Conservation (phyloP, 2,113 vertebrate genomes). For the Cavia aperea region DNA sequence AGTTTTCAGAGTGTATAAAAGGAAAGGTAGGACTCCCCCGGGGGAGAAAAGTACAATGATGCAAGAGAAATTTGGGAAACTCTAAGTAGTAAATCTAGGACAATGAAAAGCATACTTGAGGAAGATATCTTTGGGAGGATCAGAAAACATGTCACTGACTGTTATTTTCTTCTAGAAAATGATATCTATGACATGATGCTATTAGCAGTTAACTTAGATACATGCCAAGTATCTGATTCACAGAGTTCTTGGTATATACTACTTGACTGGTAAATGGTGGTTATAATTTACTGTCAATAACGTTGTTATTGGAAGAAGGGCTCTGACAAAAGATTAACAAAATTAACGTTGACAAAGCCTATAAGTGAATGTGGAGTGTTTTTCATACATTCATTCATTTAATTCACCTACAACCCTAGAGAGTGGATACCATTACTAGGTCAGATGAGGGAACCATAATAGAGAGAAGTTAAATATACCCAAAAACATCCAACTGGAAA, state of each 20-base stretch:
- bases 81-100: not conserved
- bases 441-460: not conserved
- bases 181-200: not conserved
- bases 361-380: not conserved
- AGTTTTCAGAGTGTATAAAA: not conserved
- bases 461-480: not conserved
- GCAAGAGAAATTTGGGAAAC: not conserved
- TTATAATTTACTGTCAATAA: not conserved
- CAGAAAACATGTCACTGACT: not conserved
- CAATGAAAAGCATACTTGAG: not conserved
- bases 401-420: not conserved
- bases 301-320: not conserved
- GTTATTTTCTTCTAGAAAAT: not conserved
- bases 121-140: not conserved
- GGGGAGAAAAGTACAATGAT: not conserved
- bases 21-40: not conserved
- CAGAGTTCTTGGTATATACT: not conserved
- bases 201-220: not conserved
- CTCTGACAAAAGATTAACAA: not conserved
- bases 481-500: not conserved
- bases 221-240: not conserved
- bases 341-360: not conserved
- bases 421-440: not conserved
- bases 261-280: not conserved
- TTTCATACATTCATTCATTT: not conserved